Evolutionary conservation across 2,888 invertebrate genomes (phyloP), one percentile per base, ranked within the genome.

Genomic region (Agonopterix arenella): DNA sequence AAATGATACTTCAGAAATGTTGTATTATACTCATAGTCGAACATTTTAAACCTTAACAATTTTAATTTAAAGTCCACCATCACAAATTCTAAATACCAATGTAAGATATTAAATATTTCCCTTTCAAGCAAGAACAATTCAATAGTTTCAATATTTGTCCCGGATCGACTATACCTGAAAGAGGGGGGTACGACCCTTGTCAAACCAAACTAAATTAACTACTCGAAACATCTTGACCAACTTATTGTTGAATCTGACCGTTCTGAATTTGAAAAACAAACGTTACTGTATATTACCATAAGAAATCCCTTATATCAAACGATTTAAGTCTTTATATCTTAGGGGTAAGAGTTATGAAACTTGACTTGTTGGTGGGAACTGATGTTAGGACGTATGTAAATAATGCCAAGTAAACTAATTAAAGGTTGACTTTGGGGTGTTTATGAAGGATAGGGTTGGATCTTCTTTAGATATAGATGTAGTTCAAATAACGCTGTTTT

Each of bases 151-250:
- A 80, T 80, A 80, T 81, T 82, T 80, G 80, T 69, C 66, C 66
- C 61, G 66, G 62, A 62, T 61, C 76, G 78, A 80, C 73, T 62
- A 71, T 75, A 79, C 80, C 84, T 85, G 85, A 76, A 76, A 74
- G 66, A 67, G 70, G 73, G 74, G 74, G 81, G 77, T 64, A 59
- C 58, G 74, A 86, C 88, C 88, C 88, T 86, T 80, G 82, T 86
- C 88, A 88, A 80, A 74, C 75, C 70, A 82, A 84, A 85, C 81
- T 83, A 83, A 88, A 86, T 88, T 86, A 88, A 84, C 84, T 82
- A 80, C 74, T 81, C 70, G 70, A 74, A 85, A 82, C 84, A 83
- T 88, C 86, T 86, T 88, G 85, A 83, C 81, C 84, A 78, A 86
- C 81, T 85, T 85, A 85, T 54, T 51, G 48, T 57, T 56, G 49